Evolutionary conservation across 2,888 invertebrate genomes (phyloP).

Genomic region (Melanostoma mellinum): DNA sequence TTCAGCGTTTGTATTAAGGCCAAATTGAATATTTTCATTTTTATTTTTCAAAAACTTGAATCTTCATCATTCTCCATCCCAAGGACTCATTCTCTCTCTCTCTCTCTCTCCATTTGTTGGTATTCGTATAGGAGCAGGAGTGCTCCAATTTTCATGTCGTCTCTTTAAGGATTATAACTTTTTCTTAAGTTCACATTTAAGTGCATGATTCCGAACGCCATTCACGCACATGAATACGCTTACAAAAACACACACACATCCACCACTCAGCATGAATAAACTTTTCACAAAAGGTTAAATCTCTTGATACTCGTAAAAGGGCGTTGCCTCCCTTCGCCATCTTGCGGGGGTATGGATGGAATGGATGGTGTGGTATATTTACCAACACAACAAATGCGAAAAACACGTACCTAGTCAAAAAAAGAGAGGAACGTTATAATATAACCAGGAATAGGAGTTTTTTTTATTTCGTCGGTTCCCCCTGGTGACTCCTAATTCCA

Average conservation of each 20-base stretch:
- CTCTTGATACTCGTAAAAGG: constrained; percentile 69
- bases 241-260: neutral
- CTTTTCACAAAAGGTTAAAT: constrained; percentile 66
- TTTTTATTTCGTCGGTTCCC: constrained; percentile 19
- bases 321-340: constrained; percentile 35
- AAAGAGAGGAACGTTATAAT: constrained; percentile 26
- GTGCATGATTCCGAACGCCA: constrained; percentile 46
- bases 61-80: constrained; percentile 17
- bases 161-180: constrained; percentile 70
- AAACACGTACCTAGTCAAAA: constrained; percentile 24
- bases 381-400: constrained; percentile 51
- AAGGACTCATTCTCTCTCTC: neutral
- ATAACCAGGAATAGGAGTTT: constrained; percentile 59
- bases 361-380: neutral
- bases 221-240: neutral
- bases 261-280: constrained; percentile 10
- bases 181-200: constrained; percentile 66
- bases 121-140: neutral
- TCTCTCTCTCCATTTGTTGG: neutral
- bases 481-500: constrained; percentile 62
- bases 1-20: constrained; percentile 36
- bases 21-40: constrained; percentile 71
- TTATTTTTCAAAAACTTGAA: constrained; percentile 54
- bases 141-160: constrained; percentile 37
- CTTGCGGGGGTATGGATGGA: neutral